These are phyloP conservation scores for Erebia ligea DNA, from an alignment of 2,888 invertebrate genomes.

Conservation along the genomic window DNA sequence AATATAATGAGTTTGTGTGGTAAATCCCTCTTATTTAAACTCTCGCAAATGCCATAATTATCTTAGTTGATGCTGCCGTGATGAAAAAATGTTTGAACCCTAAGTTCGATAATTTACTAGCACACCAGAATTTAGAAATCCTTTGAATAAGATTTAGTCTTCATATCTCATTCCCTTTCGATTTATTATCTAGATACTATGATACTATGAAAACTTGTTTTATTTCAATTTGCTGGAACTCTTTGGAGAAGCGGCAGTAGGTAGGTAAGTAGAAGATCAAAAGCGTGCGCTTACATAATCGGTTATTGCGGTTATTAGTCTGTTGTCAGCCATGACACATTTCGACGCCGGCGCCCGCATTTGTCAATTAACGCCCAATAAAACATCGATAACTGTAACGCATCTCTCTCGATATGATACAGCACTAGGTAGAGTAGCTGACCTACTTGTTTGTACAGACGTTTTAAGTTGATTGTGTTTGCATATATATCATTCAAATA, in stretches of 20 bases:
- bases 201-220: too few species aligned
- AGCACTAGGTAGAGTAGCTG: constrained; percentile 34
- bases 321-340: constrained; percentile 51
- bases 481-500: not conserved
- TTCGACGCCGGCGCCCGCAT: constrained; percentile 56
- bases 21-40: too few species aligned
- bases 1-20: too few species aligned
- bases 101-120: too few species aligned
- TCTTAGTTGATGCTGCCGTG: too few species aligned
- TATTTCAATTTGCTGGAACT: not conserved
- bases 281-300: constrained; percentile 27
- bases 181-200: too few species aligned
- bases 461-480: not conserved
- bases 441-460: constrained; percentile 37
- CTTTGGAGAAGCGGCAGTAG: not conserved
- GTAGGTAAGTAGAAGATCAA: not conserved
- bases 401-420: constrained; percentile 37
- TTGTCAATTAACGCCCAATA: constrained; percentile 67
- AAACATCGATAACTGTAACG: constrained; percentile 51
- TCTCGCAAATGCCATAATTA: too few species aligned
- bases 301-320: constrained; percentile 39
- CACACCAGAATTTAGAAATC: too few species aligned
- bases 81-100: too few species aligned
- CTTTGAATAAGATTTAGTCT: too few species aligned
- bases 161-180: too few species aligned